Percentiles rank a stretch among this genome's conserved stretches.
These are phyloP conservation scores for Pomatostomus ruficeps DNA, from an alignment of 2,113 vertebrate species.

Conservation along the genomic window DNA sequence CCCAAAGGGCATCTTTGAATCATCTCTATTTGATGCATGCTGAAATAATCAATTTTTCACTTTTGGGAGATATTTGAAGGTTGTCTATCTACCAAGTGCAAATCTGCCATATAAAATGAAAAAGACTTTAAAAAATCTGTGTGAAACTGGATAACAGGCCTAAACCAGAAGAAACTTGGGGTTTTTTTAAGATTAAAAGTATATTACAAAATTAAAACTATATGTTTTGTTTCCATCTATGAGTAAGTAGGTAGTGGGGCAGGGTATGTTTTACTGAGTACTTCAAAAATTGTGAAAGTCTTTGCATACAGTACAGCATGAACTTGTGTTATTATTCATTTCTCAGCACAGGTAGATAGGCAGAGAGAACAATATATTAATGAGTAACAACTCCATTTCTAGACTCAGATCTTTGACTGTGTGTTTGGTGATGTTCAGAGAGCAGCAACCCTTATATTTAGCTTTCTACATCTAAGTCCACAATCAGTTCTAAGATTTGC, in stretches of 20 bases:
- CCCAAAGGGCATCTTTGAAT: background rate
- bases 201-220: background rate
- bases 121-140: background rate
- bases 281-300: background rate
- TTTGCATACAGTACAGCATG: rapidly evolving
- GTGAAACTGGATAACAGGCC: background rate
- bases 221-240: background rate
- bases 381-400: background rate
- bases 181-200: background rate
- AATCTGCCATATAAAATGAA: background rate
- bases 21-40: background rate
- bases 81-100: background rate
- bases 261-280: background rate
- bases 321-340: background rate
- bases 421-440: background rate
- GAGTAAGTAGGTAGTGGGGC: background rate
- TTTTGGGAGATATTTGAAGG: background rate
- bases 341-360: background rate
- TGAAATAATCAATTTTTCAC: background rate
- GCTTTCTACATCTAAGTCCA: background rate
- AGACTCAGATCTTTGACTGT: background rate
- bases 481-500: background rate
- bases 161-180: background rate
- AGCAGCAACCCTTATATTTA: background rate
- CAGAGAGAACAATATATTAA: background rate